Evolutionary conservation across 2,113 vertebrate species (phyloP).

Genomic region (Ictidomys tridecemlineatus): DNA sequence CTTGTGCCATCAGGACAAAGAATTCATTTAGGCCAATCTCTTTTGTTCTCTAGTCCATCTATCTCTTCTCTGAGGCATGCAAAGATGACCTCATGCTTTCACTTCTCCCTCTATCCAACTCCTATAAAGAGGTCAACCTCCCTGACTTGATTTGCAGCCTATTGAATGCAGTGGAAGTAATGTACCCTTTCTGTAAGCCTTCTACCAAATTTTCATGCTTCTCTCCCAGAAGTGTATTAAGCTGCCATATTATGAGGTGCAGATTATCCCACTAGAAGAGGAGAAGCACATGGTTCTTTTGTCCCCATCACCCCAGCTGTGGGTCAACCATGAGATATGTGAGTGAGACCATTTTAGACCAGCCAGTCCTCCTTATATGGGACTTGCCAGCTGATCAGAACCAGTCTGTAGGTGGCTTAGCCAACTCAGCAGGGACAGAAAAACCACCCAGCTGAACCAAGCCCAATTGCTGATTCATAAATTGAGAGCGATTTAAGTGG

Average conservation of each 20-base stretch:
- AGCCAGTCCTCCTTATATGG: not conserved
- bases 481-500: not conserved
- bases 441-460: not conserved
- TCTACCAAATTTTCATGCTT: not conserved
- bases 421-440: not conserved
- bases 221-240: not conserved
- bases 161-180: not conserved
- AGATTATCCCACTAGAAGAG: not conserved
- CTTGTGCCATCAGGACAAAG: not conserved
- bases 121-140: not conserved
- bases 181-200: not conserved
- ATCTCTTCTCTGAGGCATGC: not conserved
- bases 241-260: not conserved
- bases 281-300: not conserved
- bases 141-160: not conserved
- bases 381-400: not conserved
- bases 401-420: not conserved
- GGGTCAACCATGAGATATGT: not conserved
- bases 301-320: not conserved
- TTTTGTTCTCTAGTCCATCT: not conserved
- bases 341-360: not conserved
- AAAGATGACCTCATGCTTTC: not conserved
- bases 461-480: not conserved
- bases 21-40: not conserved
- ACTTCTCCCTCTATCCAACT: not conserved